These are phyloP conservation scores for Araneus ventricosus DNA, from an alignment of 1,140 invertebrate species.

Conservation along the genomic window DNA sequence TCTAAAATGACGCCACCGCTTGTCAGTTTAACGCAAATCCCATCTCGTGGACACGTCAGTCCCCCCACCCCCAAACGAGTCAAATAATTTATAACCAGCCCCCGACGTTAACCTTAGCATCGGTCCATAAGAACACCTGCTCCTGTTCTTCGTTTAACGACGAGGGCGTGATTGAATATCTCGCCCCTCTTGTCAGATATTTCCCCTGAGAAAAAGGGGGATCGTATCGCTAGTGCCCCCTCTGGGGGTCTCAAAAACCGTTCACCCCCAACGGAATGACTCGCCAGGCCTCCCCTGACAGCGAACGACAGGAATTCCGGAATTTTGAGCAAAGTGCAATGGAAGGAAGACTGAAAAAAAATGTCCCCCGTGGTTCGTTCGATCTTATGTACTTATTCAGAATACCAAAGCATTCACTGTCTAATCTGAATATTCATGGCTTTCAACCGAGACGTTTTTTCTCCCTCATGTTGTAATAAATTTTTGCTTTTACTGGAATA, in stretches of 20 bases:
- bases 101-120: constrained; percentile 38
- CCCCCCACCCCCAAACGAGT: background rate
- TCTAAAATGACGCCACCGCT: constrained; percentile 56
- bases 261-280: constrained; percentile 28
- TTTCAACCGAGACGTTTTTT: constrained; percentile 11
- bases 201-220: constrained; percentile 52
- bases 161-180: constrained; percentile 57
- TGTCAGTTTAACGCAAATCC: constrained; percentile 55
- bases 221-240: constrained; percentile 8
- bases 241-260: constrained; percentile 29
- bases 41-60: constrained; percentile 45
- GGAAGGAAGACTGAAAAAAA: background rate
- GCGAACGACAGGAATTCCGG: constrained; percentile 50
- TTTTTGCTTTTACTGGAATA: constrained; percentile 49
- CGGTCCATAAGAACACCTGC: constrained; percentile 56
- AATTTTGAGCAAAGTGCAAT: constrained; percentile 17
- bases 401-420: constrained; percentile 41
- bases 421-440: constrained; percentile 70
- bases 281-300: background rate
- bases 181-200: constrained; percentile 41
- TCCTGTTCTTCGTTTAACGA: constrained; percentile 61
- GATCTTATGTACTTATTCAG: constrained; percentile 44
- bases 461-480: constrained; percentile 46
- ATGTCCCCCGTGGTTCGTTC: constrained; percentile 24
- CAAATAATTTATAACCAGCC: constrained; percentile 64